These are phyloP conservation scores for Frankliniella fusca DNA, from an alignment of 2,888 invertebrate genomes.

Conservation along the genomic window DNA sequence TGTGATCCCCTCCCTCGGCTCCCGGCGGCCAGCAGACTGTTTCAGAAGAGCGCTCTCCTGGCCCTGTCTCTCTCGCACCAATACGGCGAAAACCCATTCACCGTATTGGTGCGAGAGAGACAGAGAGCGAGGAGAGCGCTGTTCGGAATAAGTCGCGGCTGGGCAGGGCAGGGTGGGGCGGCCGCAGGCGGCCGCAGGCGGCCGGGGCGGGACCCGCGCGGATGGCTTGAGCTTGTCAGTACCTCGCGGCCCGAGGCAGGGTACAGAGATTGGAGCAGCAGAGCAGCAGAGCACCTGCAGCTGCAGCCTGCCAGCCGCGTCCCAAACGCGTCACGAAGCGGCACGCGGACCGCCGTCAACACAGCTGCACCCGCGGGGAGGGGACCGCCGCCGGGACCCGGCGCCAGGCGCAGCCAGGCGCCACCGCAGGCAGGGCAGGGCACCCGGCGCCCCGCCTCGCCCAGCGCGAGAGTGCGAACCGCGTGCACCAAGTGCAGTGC, in stretches of 20 bases:
- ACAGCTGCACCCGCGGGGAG: too few relatives aligned
- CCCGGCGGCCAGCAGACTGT: too few relatives aligned
- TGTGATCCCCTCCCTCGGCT: too few relatives aligned
- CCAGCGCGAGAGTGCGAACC: background rate
- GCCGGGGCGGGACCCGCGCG: background rate
- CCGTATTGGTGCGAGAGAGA: too few relatives aligned
- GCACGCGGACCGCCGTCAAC: background rate
- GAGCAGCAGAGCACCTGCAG: background rate
- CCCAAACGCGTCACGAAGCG: background rate
- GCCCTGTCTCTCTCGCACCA: too few relatives aligned
- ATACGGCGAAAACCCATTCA: too few relatives aligned
- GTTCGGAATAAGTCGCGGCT: background rate
- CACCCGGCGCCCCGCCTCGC: background rate
- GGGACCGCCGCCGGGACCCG: background rate
- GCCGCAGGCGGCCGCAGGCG: too few relatives aligned
- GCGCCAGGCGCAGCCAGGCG: constrained; percentile 27
- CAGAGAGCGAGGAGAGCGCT: background rate
- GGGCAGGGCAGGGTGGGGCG: background rate
- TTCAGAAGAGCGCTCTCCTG: too few relatives aligned
- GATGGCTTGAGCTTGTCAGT: too few relatives aligned
- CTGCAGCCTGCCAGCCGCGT: background rate
- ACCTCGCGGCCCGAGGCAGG: too few relatives aligned
- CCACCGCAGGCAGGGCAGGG: background rate
- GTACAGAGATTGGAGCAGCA: background rate
- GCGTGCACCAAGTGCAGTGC: background rate